These are phyloP conservation scores for Parapsyche elsis DNA, from an alignment of 1,140 invertebrate genomes.

Conservation along the genomic window DNA sequence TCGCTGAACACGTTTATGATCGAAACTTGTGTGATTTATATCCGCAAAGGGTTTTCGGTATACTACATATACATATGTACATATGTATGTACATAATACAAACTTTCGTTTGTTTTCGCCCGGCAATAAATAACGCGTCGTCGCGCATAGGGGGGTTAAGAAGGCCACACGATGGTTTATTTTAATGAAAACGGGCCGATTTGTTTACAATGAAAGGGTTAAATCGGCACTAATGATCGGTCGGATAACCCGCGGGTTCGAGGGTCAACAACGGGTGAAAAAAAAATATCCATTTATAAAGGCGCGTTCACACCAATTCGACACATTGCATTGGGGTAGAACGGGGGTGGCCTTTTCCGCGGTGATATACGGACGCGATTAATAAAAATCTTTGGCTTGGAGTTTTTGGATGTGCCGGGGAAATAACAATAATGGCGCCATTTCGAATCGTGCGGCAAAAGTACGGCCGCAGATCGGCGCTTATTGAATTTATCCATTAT, in stretches of 20 bases:
- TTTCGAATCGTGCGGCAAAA: conserved; percentile 5
- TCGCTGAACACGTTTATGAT: too few species aligned
- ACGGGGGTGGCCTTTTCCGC: background rate
- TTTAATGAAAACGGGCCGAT: too few species aligned
- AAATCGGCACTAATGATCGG: too few species aligned
- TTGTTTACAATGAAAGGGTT: too few species aligned
- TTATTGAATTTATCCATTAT: conserved; percentile 26
- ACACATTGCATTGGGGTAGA: background rate
- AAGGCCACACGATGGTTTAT: background rate
- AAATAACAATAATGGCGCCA: conserved; percentile 20
- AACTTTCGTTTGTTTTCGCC: conserved; percentile 18
- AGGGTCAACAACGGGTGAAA: too few species aligned
- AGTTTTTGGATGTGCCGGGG: background rate
- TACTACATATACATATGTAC: too few species aligned
- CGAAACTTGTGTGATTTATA: background rate
- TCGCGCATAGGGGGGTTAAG: conserved; percentile 3
- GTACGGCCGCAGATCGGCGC: background rate
- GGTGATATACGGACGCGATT: background rate
- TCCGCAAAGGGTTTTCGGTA: background rate
- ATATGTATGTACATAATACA: too few species aligned
- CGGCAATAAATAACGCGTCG: conserved; percentile 22
- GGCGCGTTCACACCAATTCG: too few species aligned
- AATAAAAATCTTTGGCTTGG: conserved; percentile 1
- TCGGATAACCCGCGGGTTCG: too few species aligned
- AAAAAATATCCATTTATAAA: too few species aligned